Evolutionary conservation across 2,888 invertebrate genomes (phyloP), one percentile per base, ranked within the genome.

Genomic region (Elmis aenea): DNA sequence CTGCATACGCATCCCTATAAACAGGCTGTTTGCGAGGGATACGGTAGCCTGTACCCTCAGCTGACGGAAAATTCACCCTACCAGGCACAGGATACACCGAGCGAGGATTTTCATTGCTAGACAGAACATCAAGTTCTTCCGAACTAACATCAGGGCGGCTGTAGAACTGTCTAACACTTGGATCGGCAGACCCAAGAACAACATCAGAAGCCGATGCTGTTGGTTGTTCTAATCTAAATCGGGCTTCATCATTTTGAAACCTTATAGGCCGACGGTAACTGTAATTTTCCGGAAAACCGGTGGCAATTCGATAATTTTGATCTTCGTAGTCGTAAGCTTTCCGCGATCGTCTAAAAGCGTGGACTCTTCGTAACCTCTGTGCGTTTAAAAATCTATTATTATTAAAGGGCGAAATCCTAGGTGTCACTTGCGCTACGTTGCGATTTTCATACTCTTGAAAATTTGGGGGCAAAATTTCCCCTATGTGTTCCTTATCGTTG

Each of bases 391-490:
- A 18, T 18, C 18, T 5, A 8, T 18, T 5, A n/a, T n/a, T n/a
- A n/a, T n/a, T n/a, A n/a, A n/a, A n/a, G 8, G 8, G 18, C 5
- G 8, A 8, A 18, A 8, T 18, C 5, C 8, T 18, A 5, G 18
- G 2, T 11, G 9, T 13, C n/a, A n/a, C n/a, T 9, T 10, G 2
- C 5, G 9, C 34, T 9, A 6, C 15, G n/a, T n/a, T n/a, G n/a
- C n/a, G n/a, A n/a, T n/a, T n/a, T n/a, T n/a, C n/a, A n/a, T n/a
- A n/a, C n/a, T 52, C 42, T 12, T 55, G 47, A 36, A 55, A 63
- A 45, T 57, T 48, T 2, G 59, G 45, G 4, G 65, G 65, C 28
- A 68, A 44, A 27, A 68, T 68, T 50, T 68, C 67, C 2, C 67
- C 67, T 24, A 68, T 67, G 33, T 68, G 67, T 43, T 68, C 67